Conservation (phyloP, 2,888 invertebrate species). For the Drosophila monieri region DNA sequence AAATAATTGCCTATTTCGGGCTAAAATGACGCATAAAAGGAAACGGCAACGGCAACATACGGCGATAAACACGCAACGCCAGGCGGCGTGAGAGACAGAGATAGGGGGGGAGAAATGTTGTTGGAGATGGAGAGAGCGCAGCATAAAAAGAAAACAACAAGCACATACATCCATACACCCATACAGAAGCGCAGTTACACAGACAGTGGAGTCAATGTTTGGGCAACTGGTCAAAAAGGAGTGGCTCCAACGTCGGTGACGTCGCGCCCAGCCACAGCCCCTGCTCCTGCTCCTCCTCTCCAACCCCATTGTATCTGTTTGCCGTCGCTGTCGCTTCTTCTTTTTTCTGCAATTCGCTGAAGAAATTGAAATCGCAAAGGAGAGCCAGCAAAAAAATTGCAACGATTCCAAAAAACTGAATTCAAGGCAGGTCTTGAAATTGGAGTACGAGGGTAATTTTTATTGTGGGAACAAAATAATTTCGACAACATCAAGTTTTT, state of each 20-base stretch:
- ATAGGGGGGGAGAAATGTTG: background rate
- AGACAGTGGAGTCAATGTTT: conserved; percentile 30
- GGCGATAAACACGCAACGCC: conserved; percentile 24
- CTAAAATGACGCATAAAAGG: conserved; percentile 66
- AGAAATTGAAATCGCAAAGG: conserved; percentile 36
- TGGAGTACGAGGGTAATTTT: background rate
- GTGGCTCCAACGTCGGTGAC: conserved; percentile 46
- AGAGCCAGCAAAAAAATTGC: conserved; percentile 23
- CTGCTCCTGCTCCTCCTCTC: background rate
- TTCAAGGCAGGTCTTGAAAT: conserved; percentile 2
- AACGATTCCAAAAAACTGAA: conserved; percentile 4
- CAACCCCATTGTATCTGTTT: background rate
- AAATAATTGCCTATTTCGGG: conserved; percentile 72
- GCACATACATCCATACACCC: conserved; percentile 4
- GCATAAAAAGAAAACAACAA: conserved; percentile 51
- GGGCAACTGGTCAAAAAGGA: conserved; percentile 39
- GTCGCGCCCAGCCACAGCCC: conserved; percentile 40
- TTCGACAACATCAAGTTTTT: background rate
- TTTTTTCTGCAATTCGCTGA: conserved; percentile 17
- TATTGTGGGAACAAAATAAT: background rate
- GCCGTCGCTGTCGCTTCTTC: conserved; percentile 17
- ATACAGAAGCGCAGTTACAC: conserved; percentile 14
- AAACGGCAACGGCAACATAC: conserved; percentile 29
- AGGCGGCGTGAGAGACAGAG: conserved; percentile 1
- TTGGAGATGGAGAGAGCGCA: conserved; percentile 9